phyloP scores from a whole-genome alignment of 2,113 vertebrate genomes.

The Sylvilagus bachmani region DNA sequence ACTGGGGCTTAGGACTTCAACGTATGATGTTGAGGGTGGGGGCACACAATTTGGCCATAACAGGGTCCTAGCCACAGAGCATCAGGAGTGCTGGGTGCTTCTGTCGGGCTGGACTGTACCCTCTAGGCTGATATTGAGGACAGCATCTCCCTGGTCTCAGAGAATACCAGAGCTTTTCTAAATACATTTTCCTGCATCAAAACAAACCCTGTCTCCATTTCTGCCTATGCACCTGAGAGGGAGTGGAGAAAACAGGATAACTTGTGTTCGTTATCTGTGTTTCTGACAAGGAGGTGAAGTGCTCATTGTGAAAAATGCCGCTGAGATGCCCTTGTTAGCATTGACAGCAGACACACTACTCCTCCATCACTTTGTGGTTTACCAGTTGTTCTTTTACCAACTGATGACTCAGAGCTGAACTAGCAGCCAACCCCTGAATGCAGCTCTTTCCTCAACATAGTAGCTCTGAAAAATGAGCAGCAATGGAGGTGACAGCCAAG shows the following conservation, averaged over 20 bases:
- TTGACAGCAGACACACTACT: background rate
- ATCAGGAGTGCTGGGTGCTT: background rate
- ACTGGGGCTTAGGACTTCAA: background rate
- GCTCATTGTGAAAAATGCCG: background rate
- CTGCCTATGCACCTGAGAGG: slow-evolving; percentile 32
- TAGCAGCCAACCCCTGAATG: background rate
- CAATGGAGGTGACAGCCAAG: background rate
- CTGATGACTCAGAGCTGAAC: slow-evolving; percentile 55
- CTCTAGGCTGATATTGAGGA: background rate
- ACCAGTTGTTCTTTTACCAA: slow-evolving; percentile 29
- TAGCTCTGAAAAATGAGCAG: background rate
- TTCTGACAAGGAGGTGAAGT: slow-evolving; percentile 40
- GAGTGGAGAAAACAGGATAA: slow-evolving; percentile 22
- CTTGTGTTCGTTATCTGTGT: slow-evolving; percentile 31
- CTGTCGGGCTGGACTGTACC: background rate
- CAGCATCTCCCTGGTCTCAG: background rate
- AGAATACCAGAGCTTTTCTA: background rate
- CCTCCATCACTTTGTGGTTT: slow-evolving; percentile 38
- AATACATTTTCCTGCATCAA: slow-evolving; percentile 3
- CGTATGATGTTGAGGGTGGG: background rate
- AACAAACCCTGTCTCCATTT: slow-evolving; percentile 25
- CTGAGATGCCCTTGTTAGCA: background rate
- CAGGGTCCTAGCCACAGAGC: background rate
- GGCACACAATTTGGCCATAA: background rate
- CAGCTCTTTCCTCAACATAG: slow-evolving; percentile 22